Base-by-base conservation (phyloP, 2,888 invertebrate genomes). In the Laspeyria flexula region DNA sequence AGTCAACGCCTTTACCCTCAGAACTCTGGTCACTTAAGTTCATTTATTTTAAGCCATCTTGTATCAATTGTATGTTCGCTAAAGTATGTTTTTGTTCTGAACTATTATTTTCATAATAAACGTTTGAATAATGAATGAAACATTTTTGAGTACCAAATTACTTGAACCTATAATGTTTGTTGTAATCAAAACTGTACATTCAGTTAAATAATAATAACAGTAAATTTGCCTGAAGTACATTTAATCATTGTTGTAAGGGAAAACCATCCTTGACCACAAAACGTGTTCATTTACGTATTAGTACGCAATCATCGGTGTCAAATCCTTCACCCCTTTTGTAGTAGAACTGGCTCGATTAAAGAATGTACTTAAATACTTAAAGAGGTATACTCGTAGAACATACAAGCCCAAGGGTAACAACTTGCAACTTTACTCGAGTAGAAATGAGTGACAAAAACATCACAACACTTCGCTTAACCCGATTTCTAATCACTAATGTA, bases 391-490 rank as follows among this genome's bases (percentile, higher is more conserved):
- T n/a, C 18, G 33, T 42, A 25, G 18, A 16, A 15, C 10, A 25
- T 41, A 41, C n/a, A 23, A 42, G 1, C 11, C 16, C 5, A 13
- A 43, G 49, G 49, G 50, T 45, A 54, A 45, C 35, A 47, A 52
- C 59, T 40, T 41, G 9, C 15, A 16, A 46, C 35, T 56, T 50
- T 7, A 7, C 9, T 55, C 37, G 31, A 29, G 31, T 31, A 11
- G 30, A 37, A 49, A 40, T 6, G 12, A 23, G 2, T 38, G 45
- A 67, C 37, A 60, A 67, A 62, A 60, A 55, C 50, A 10, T 35
- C 35, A 41, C 34, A 18, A 29, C 27, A 29, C 34, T 33, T 39
- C 25, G 9, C 33, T 29, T 30, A 50, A 37, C 44, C 37, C 35
- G 29, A 12, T 44, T 51, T 33, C 16, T 37, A 25, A 44, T 37